Percentiles rank a stretch among this genome's conserved stretches.
phyloP scores from a whole-genome alignment of 1,140 invertebrate genomes.

The Vanessa atalanta region DNA sequence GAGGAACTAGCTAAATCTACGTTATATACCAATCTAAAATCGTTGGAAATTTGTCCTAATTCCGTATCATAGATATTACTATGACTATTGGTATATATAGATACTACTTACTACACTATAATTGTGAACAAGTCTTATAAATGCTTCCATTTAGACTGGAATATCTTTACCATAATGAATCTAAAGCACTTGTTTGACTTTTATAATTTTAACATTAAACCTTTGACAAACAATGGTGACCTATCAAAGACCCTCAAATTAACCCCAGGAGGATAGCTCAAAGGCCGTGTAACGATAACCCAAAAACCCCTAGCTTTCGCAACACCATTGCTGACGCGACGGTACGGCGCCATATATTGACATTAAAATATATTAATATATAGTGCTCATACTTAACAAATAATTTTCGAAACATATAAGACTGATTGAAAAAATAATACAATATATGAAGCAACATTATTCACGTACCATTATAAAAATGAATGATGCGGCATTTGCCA shows the following conservation, averaged over 20 bases:
- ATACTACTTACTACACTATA: too few species aligned
- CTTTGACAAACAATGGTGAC: constrained; percentile 35
- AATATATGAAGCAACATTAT: not conserved
- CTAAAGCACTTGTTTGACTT: constrained; percentile 2
- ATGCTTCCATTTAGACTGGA: too few species aligned
- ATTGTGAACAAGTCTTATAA: too few species aligned
- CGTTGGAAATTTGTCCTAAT: not conserved
- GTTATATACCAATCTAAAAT: not conserved
- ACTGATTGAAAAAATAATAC: not conserved
- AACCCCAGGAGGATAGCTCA: constrained; percentile 48
- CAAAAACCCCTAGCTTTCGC: constrained; percentile 58
- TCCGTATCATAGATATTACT: not conserved
- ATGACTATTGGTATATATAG: too few species aligned
- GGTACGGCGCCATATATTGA: constrained; percentile 47
- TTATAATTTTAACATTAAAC: not conserved
- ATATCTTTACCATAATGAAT: too few species aligned
- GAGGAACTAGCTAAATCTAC: constrained; percentile 1
- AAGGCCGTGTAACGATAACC: constrained; percentile 66
- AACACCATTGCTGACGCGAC: constrained; percentile 48
- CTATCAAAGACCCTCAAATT: constrained; percentile 42
- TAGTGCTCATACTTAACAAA: constrained; percentile 8
- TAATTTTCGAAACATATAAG: not conserved
- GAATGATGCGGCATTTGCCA: not conserved
- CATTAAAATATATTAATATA: constrained; percentile 19
- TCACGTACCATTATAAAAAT: not conserved